phyloP scores from a whole-genome alignment of 2,888 invertebrate species.

The Pristionchus japonicus region DNA sequence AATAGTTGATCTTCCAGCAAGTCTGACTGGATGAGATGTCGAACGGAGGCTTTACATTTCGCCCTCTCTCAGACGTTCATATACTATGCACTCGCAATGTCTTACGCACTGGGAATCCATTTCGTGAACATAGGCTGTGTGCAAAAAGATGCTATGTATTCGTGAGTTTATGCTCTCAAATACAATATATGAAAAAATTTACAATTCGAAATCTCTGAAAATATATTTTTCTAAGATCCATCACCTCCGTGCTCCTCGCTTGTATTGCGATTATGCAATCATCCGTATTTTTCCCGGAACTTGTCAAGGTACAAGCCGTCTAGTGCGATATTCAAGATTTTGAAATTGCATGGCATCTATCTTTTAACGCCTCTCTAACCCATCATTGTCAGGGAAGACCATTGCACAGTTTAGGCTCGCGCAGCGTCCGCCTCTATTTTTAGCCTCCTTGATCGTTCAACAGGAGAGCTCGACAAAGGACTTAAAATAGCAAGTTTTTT shows the following conservation, averaged over 20 bases:
- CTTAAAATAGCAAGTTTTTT: conserved; percentile 46
- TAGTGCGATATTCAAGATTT: no score
- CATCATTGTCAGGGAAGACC: no score
- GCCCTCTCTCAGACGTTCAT: conserved; percentile 61
- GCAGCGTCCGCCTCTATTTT: conserved; percentile 76
- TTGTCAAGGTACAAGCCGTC: conserved; percentile 46
- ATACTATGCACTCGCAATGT: conserved; percentile 59
- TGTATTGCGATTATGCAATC: conserved; percentile 46
- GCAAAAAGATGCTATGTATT: conserved; percentile 41
- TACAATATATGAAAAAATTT: no score
- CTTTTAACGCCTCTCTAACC: no score
- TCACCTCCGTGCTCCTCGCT: conserved; percentile 30
- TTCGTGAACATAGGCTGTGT: conserved; percentile 52
- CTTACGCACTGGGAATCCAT: conserved; percentile 60
- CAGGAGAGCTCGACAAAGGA: conserved; percentile 71
- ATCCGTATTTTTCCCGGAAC: conserved; percentile 39
- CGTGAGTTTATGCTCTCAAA: background rate
- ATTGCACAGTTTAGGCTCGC: no score
- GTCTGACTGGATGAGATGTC: background rate
- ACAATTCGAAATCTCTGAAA: no score
- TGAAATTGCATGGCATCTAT: no score
- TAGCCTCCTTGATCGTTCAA: conserved; percentile 74
- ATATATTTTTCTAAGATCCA: conserved; percentile 58
- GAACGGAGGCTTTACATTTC: conserved; percentile 53
- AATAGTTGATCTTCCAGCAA: conserved; percentile 27